phyloP scores from a whole-genome alignment of 2,888 invertebrate genomes.

The Andrena minutula region DNA sequence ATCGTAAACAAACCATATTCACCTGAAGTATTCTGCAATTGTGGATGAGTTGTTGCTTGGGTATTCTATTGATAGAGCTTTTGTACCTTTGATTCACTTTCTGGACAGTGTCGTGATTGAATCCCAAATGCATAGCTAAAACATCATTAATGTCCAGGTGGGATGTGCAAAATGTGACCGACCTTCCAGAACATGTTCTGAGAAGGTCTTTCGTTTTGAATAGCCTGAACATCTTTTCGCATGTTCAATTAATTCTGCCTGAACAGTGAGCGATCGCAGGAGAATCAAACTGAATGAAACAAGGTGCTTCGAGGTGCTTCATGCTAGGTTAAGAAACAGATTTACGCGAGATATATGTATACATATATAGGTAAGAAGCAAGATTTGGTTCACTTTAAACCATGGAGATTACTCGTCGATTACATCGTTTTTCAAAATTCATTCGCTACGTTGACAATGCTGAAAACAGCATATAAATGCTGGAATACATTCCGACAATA shows the following conservation, averaged over 20 bases:
- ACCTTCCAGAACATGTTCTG: not conserved
- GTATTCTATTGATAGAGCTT: not conserved
- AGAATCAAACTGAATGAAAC: no score
- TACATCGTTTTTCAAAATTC: not conserved
- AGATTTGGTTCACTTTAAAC: no score
- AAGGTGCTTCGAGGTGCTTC: no score
- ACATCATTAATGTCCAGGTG: not conserved
- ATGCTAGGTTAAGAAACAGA: not conserved
- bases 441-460: not conserved
- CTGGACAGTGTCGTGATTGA: not conserved
- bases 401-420: no score
- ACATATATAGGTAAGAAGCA: no score
- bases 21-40: conserved; percentile 19
- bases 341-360: no score
- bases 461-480: not conserved
- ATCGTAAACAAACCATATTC: not conserved
- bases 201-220: not conserved
- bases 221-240: conserved; percentile 18
- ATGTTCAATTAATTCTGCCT: not conserved
- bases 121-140: not conserved
- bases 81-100: not conserved
- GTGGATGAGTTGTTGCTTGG: not conserved
- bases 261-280: not conserved
- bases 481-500: not conserved
- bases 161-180: not conserved